Conservation (phyloP, 2,888 invertebrate genomes). For the Tetropium fuscum region DNA sequence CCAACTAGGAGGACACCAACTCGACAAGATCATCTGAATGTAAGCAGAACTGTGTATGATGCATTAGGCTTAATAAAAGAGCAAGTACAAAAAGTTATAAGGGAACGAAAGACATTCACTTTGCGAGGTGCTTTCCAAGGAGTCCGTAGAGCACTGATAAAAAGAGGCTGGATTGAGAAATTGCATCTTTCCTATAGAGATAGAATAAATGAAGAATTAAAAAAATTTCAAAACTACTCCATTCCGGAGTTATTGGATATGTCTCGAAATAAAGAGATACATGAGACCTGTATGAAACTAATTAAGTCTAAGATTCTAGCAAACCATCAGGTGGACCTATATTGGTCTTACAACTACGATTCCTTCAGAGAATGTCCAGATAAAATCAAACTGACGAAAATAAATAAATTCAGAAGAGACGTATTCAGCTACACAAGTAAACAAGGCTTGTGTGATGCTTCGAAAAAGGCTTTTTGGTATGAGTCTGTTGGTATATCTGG, state of each 20-base stretch:
- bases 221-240: slow-evolving; percentile 46
- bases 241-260: slow-evolving; percentile 55
- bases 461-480: slow-evolving; percentile 75
- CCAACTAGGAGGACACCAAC: too few relatives aligned
- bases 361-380: slow-evolving; percentile 57
- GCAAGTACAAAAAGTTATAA: slow-evolving; percentile 67
- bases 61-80: slow-evolving; percentile 60
- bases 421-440: slow-evolving; percentile 68
- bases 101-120: slow-evolving; percentile 69
- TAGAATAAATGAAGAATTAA: slow-evolving; percentile 51
- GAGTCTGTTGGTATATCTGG: slow-evolving; percentile 72
- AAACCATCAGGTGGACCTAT: slow-evolving; percentile 75
- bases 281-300: slow-evolving; percentile 57
- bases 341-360: slow-evolving; percentile 73
- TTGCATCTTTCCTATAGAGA: slow-evolving; percentile 64
- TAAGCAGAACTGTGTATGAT: slow-evolving; percentile 34
- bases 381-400: slow-evolving; percentile 57
- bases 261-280: slow-evolving; percentile 54
- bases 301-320: slow-evolving; percentile 72
- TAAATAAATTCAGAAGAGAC: slow-evolving; percentile 59
- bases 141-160: slow-evolving; percentile 71
- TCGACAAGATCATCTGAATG: neutral
- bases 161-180: slow-evolving; percentile 83
- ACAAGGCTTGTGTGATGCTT: slow-evolving; percentile 67
- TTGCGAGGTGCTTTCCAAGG: slow-evolving; percentile 69